These are phyloP conservation scores for Triops longicaudatus DNA, from an alignment of 1,140 invertebrate species.

Conservation along the genomic window DNA sequence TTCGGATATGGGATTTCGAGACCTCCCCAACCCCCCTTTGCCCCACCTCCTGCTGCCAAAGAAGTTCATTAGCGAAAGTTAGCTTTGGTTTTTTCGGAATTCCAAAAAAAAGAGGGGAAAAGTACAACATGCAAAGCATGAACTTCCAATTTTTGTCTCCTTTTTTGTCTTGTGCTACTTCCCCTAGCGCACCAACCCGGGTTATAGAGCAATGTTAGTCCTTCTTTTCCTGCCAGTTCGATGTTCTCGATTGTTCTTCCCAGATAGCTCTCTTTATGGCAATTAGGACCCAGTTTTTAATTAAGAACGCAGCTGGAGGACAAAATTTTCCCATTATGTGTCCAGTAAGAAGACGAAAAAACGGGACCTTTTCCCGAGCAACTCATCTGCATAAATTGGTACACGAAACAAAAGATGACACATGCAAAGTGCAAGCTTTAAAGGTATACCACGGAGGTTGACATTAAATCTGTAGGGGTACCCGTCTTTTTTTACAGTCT, in stretches of 20 bases:
- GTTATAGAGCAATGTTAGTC: background rate
- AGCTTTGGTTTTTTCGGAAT: background rate
- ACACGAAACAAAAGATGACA: background rate
- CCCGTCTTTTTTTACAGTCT: background rate
- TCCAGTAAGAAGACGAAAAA: background rate
- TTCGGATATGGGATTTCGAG: background rate
- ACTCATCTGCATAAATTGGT: constrained; percentile 12
- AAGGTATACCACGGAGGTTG: background rate
- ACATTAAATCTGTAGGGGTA: background rate
- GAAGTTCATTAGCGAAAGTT: constrained; percentile 12
- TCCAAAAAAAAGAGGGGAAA: background rate
- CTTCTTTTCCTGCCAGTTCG: background rate
- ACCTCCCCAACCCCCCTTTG: background rate
- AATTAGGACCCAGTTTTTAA: constrained; percentile 15
- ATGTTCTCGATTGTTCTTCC: background rate
- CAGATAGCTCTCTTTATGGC: constrained; percentile 7
- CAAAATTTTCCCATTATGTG: background rate
- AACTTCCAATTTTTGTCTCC: too few relatives aligned
- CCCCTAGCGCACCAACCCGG: too few relatives aligned
- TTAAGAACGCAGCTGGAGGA: constrained; percentile 11
- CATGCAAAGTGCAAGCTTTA: background rate
- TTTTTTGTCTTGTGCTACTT: too few relatives aligned
- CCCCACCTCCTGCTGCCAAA: background rate
- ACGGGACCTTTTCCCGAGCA: background rate
- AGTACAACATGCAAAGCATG: background rate